phyloP scores from a whole-genome alignment of 2,797 vertebrate genomes.

The Anabacerthia variegaticeps region DNA sequence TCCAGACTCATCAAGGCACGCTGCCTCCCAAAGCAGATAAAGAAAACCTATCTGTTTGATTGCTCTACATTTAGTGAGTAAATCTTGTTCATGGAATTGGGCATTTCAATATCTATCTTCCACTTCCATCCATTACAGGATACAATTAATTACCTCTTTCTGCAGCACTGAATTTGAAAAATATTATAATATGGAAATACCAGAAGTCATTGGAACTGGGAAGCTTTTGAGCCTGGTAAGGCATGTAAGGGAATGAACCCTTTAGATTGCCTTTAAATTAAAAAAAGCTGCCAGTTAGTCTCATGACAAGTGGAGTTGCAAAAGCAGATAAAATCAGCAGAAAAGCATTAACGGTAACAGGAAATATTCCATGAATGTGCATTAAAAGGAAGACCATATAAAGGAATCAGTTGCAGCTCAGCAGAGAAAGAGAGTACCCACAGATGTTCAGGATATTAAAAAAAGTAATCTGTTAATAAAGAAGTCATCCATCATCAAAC shows the following conservation, averaged over 20 bases:
- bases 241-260: background rate
- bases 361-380: background rate
- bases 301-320: background rate
- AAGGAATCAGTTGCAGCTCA: background rate
- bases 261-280: background rate
- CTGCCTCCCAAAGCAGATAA: background rate
- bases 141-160: background rate
- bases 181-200: background rate
- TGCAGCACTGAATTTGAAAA: background rate
- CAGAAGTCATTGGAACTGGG: background rate
- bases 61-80: background rate
- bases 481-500: background rate
- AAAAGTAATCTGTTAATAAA: background rate
- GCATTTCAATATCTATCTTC: background rate
- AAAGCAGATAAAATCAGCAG: constrained; percentile 25
- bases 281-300: constrained; percentile 2
- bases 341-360: background rate
- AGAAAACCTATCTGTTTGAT: background rate
- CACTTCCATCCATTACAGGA: background rate
- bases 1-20: background rate
- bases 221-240: background rate
- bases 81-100: background rate
- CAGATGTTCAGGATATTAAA: background rate
- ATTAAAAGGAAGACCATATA: background rate
- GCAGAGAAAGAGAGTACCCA: background rate